Base-by-base conservation (phyloP, 2,113 vertebrate genomes). In the Neolamprologus devosi region DNA sequence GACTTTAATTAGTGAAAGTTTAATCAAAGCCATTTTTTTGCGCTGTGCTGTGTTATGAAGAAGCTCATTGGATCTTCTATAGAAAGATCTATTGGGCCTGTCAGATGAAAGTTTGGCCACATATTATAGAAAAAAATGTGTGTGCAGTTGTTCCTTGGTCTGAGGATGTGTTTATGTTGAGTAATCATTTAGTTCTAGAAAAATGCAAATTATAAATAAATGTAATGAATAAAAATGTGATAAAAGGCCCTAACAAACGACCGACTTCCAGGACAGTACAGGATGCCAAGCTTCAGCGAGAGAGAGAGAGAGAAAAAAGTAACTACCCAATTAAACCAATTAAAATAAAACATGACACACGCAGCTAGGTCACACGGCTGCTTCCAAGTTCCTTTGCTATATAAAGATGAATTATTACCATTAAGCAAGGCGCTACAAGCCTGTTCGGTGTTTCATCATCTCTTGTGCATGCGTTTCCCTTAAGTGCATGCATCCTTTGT, bases 1-100 rank as follows among this genome's bases (percentile, higher is more conserved):
- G 96, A 95, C 96, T 97, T 98, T 99, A 99, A 99, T 99, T 98
- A 98, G 97, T 97, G 95, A 91, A 96, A 96, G 96, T 97, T 98
- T 99, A 98, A 99, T 99, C 98, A 98, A 98, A 97, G 95, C 89
- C 91, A 80, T 82, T 80, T 80, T 60, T 65, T 65, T 88, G 55
- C 58, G n/a, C 82, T 30, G 70, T 53, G 5, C 90, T 84, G 85
- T 89, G 88, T 96, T 95, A 94, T 94, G 92, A 97, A 97, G 95
- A 93, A 88, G 93, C 94, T 95, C 89, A 86, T 94, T 89, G 81
- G 94, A 85, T 95, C 96, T 95, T 94, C 68, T 80, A 58, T 8
- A 58, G 26, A 65, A 81, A 87, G 81, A 89, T 89, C 88, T 85
- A 93, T 92, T 80, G 60, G 47, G 80, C 68, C 55, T 88, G 85